Conservation (phyloP, 2,113 vertebrate genomes). For the Merops nubicus region DNA sequence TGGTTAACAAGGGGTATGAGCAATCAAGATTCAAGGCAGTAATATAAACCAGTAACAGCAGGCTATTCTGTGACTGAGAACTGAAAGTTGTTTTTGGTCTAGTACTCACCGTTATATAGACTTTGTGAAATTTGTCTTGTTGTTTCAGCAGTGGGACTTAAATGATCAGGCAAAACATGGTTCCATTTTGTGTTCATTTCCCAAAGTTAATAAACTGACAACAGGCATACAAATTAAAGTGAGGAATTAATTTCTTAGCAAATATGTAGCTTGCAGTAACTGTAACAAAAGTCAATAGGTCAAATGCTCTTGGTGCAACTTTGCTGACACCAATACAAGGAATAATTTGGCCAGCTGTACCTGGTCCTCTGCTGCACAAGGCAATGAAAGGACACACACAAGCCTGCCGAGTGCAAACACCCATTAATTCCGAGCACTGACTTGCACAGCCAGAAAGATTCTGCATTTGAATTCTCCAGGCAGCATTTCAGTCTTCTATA, state of each 20-base stretch:
- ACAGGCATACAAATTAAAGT: neutral
- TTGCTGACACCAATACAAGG: neutral
- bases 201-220: neutral
- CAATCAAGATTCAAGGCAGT: neutral
- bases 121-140: neutral
- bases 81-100: neutral
- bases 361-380: neutral
- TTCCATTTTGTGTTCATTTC: neutral
- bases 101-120: neutral
- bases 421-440: neutral
- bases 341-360: neutral
- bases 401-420: neutral
- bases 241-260: constrained; percentile 8
- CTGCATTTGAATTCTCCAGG: neutral
- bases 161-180: neutral
- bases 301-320: neutral
- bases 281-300: neutral
- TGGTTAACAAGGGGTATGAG: neutral
- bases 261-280: neutral
- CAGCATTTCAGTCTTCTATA: neutral
- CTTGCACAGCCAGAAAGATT: neutral
- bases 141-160: neutral
- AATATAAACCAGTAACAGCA: neutral
- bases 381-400: neutral
- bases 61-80: neutral